Conservation (phyloP, 2,113 vertebrate genomes). For the Cairina moschata region DNA sequence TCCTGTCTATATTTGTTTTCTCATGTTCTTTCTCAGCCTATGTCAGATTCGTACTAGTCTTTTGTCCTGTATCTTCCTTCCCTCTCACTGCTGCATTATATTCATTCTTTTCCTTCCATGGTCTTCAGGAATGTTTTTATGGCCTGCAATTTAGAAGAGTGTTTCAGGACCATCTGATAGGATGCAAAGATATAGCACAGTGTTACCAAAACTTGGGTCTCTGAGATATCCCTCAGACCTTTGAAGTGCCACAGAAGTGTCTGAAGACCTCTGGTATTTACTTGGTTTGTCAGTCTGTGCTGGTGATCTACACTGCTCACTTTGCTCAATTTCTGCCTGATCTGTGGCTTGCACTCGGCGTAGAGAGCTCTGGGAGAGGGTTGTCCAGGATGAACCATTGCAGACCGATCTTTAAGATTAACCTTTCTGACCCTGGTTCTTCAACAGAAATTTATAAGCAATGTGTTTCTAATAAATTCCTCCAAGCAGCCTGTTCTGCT, state of each 20-base stretch:
- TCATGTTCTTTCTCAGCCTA: fast-evolving
- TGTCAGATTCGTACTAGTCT: not conserved
- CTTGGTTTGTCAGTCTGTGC: not conserved
- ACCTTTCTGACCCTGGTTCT: not conserved
- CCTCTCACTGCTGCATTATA: fast-evolving
- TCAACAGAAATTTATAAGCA: constrained; percentile 8
- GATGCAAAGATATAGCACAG: not conserved
- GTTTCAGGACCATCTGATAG: not conserved
- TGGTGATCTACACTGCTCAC: not conserved
- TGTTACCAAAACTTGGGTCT: not conserved
- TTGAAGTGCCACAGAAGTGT: fast-evolving
- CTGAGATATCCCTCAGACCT: not conserved
- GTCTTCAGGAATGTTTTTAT: not conserved
- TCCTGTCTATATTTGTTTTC: not conserved
- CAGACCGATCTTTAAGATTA: not conserved
- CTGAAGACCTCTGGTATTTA: not conserved
- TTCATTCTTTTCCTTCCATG: not conserved
- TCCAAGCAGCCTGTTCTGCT: not conserved
- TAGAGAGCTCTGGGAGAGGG: not conserved
- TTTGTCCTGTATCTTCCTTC: not conserved
- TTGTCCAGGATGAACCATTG: not conserved
- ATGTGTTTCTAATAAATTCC: constrained; percentile 22
- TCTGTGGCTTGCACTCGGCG: not conserved
- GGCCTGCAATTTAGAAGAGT: not conserved
- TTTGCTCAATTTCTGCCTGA: not conserved